Base-by-base conservation (phyloP, 2,888 invertebrate genomes). In the Timandra comae region DNA sequence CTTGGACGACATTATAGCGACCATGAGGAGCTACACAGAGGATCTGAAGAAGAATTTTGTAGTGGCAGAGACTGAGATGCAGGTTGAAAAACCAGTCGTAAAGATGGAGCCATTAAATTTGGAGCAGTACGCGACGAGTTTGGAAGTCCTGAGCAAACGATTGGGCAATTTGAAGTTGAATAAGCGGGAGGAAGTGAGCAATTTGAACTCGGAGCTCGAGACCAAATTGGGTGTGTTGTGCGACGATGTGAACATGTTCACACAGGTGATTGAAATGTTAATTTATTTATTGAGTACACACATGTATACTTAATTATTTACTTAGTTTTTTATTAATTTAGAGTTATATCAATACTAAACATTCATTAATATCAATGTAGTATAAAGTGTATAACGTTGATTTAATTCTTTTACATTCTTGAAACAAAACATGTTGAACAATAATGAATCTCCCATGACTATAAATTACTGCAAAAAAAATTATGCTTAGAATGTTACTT, bases 211-310 rank as follows among this genome's bases (percentile, higher is more conserved):
- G 13, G 75, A 72, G 25, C 51, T 85, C 13, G 81, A 84, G 43
- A 41, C 41, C 2, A 81, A 82, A 41, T 42, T 84, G 26, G 45
- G 56, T 10, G 60, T 68, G 13, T 46, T 84, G 5, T 74, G 71
- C 45, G 56, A 72, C 24, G 73, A 80, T 64, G 75, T 82, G 1
- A 64, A 72, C 22, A 62, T 71, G 51, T 80, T 84, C 43, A 73
- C 71, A 16, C 66, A 79, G 72, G 84, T n/a, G n/a, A n/a, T n/a
- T n/a, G n/a, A n/a, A n/a, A n/a, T n/a, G n/a, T n/a, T n/a, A n/a
- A n/a, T n/a, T n/a, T n/a, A n/a, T n/a, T n/a, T n/a, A n/a, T n/a
- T n/a, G n/a, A n/a, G n/a, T n/a, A n/a, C n/a, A n/a, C n/a, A n/a
- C n/a, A n/a, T n/a, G n/a, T n/a, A n/a, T n/a, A n/a, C n/a, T n/a